Percentiles rank a stretch among this genome's conserved stretches.
phyloP scores from a whole-genome alignment of 2,888 invertebrate species.

The Chironomus riparius region DNA sequence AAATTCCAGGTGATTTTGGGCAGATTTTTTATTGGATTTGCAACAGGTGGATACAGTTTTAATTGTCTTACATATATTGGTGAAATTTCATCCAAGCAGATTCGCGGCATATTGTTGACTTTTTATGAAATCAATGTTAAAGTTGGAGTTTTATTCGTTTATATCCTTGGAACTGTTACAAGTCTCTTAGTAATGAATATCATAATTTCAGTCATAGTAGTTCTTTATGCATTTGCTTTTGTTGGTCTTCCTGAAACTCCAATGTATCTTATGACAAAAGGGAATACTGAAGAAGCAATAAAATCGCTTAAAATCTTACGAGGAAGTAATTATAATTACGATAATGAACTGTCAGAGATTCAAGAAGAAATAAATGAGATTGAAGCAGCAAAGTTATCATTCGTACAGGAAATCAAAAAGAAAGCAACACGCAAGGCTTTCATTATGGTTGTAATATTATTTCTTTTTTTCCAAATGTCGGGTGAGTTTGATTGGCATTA shows the following conservation, averaged over 20 bases:
- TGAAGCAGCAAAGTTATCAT: not conserved
- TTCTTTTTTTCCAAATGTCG: conserved; percentile 4
- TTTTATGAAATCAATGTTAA: not conserved
- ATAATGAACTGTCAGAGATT: not conserved
- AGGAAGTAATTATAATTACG: not conserved
- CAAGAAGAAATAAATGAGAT: not conserved
- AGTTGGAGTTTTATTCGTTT: conserved; percentile 4
- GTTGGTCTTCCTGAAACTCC: conserved; percentile 4
- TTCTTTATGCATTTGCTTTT: not conserved
- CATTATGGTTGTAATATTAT: not conserved
- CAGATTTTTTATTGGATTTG: conserved; percentile 3
- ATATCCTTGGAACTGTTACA: not conserved
- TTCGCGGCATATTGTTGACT: conserved; percentile 6
- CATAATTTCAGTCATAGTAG: not conserved
- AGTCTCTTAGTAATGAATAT: not conserved
- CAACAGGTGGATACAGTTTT: not conserved
- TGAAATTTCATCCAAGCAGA: conserved; percentile 8
- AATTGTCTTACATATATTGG: conserved; percentile 10
- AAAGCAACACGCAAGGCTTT: not conserved
- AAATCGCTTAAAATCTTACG: conserved; percentile 6
- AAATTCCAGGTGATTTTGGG: not conserved
- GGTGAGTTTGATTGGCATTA: too few species aligned
- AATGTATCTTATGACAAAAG: not conserved
- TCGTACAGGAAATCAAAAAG: not conserved
- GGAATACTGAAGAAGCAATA: not conserved